phyloP scores from a whole-genome alignment of 2,113 vertebrate genomes.

The Physeter macrocephalus region DNA sequence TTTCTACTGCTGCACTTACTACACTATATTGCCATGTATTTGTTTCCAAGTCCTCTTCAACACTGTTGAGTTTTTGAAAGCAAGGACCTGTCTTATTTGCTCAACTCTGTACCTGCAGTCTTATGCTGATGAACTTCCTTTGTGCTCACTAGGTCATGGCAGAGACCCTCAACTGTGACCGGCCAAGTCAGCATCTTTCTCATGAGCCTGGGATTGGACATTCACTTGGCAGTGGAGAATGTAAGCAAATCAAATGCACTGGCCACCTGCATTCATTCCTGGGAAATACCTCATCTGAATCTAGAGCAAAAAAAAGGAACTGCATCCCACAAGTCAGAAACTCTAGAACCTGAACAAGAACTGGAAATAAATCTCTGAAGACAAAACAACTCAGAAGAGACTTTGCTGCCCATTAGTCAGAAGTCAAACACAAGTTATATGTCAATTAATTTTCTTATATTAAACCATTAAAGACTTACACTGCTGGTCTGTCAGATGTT shows the following conservation, averaged over 20 bases:
- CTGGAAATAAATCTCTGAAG: background rate
- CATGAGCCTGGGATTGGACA: background rate
- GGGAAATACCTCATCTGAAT: background rate
- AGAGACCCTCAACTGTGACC: background rate
- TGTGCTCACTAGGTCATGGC: background rate
- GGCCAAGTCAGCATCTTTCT: background rate
- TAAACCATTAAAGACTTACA: background rate
- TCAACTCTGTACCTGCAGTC: background rate
- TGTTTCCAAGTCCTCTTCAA: background rate
- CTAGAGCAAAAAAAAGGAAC: background rate
- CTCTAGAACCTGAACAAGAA: background rate
- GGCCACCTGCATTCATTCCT: background rate
- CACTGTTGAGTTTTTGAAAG: background rate
- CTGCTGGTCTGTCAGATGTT: background rate
- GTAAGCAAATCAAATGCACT: background rate
- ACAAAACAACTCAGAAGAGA: background rate
- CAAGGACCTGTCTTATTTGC: background rate
- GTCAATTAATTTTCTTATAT: background rate
- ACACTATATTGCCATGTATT: background rate
- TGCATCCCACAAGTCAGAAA: background rate
- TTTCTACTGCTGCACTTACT: background rate
- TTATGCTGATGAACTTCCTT: background rate
- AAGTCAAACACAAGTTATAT: background rate
- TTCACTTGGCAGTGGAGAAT: background rate
- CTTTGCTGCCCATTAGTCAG: background rate